Percentiles rank a stretch among this genome's conserved stretches.
Conservation (phyloP, 2,797 vertebrate species). For the Pipistrellus nathusii region DNA sequence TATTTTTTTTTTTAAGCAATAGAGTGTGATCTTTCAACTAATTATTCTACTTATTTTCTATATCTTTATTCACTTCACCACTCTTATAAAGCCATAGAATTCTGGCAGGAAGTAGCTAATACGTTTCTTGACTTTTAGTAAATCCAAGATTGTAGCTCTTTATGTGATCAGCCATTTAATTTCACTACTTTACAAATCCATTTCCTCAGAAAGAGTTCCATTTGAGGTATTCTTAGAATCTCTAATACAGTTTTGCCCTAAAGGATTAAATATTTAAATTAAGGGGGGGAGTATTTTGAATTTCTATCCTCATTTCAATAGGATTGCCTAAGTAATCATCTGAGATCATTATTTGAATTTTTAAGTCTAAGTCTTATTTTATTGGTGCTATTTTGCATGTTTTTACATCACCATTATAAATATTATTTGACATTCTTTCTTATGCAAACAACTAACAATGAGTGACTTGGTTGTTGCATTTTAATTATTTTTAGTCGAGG, state of each 20-base stretch:
- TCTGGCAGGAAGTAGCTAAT: constrained; percentile 62
- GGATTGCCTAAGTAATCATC: constrained; percentile 28
- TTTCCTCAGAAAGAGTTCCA: neutral
- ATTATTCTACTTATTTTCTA: constrained; percentile 31
- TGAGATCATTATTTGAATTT: neutral
- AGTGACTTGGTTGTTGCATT: constrained; percentile 18
- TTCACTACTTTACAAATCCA: constrained; percentile 6
- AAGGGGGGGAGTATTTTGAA: neutral
- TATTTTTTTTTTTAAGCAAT: neutral
- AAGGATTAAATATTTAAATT: constrained; percentile 59
- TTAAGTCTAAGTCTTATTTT: neutral
- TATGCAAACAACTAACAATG: neutral
- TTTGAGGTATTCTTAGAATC: constrained; percentile 70
- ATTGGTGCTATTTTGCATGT: constrained; percentile 1
- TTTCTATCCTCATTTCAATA: neutral
- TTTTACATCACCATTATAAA: constrained; percentile 7
- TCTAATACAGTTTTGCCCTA: constrained; percentile 39
- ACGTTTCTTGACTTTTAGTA: constrained; percentile 61
- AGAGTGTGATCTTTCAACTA: constrained; percentile 34
- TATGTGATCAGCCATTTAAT: constrained; percentile 70
- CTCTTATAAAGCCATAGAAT: constrained; percentile 55
- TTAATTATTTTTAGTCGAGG: neutral
- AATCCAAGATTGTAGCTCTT: constrained; percentile 39
- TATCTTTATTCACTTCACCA: constrained; percentile 60
- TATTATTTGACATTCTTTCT: neutral